Evolutionary conservation across 2,797 vertebrate genomes (phyloP), one percentile per base, ranked within the genome.

Genomic region (Crocodylus rhombifer): DNA sequence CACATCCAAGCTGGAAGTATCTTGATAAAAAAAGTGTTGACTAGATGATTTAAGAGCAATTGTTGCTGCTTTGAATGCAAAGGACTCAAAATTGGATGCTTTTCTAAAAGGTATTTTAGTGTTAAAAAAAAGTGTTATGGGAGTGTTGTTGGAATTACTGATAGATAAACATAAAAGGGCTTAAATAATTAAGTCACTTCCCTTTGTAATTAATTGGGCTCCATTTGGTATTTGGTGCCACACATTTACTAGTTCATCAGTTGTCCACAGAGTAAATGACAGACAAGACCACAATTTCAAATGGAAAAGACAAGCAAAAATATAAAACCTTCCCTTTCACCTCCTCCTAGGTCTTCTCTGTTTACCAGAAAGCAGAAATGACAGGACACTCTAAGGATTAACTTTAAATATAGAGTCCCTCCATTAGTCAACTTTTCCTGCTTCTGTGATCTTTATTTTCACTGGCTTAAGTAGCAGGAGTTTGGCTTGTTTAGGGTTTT

Each of bases 371-470:
- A 88, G n/a, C 11, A 84, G 62, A 61, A 26, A 62, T 23, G 21
- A 7, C 26, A 77, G 25, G 3, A 14, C 33, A 77, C 80, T 13
- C 56, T 25, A 67, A 55, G 18, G 28, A 1, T 51, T 25, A 73
- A 12, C 5, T 42, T 73, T 73, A 73, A 36, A 73, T 26, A 51
- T 5, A 36, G 33, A 26, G 69, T 51, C 42, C 42, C 57, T 92
- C 77, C 58, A 10, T 58, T 77, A 75, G 75, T 91, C 79, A 67
- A 57, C 2, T 23, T 36, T 56, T 82, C 64, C 56, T 15, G 64
- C 69, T 89, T 5, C 74, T 62, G 56, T 78, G 58, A 73, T n/a
- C 92, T 94, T 74, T 82, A 73, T 28, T 83, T 60, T 7, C 42
- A 57, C 67, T 84, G 60, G 56, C 25, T 90, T 78, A 92, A 80